Base-by-base conservation (phyloP, 2,888 invertebrate genomes). In the Hipparchia semele region DNA sequence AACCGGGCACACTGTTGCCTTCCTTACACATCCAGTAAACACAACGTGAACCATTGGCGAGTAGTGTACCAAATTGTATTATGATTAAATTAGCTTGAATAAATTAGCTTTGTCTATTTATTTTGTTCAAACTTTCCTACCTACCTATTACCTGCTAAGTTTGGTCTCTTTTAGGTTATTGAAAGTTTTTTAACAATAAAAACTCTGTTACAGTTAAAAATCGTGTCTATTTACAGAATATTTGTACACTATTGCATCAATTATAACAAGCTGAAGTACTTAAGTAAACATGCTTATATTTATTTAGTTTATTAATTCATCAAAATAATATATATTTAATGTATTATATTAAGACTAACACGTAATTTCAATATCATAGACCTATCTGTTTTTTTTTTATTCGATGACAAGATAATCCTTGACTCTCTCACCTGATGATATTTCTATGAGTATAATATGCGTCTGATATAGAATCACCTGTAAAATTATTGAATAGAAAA, bases 181-280 rank as follows among this genome's bases (percentile, higher is more conserved):
- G 10, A 60, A 23, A 12, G 12, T 33, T 10, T 33, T 10, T 33
- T 7, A 60, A 60, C 7, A 59, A 59, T 58, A 56, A 68, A 49
- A 60, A 60, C 12, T 60, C 59, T 51, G 54, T 39, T 49, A 7
- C 12, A 59, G 4, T 68, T 59, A 49, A 67, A 45, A 67, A 13
- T 9, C 13, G 56, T 13, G 56, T 67, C 56, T 67, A 68, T 68
- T 68, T 60, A 68, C 58, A 46, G 58, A 68, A 58, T 68, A 51
- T 51, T 67, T 45, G 13, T 33, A 53, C 51, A 65, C 6, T 53
- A 33, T 23, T 33, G 2, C 33, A 53, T 64, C 49, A 49, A 13
- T 7, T 10, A 13, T 33, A 65, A 65, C 33, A 12, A 65, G 9
- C 51, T 12, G 51, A 33, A 51, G 2, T 65, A 64, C 33, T 23